Base-by-base conservation (phyloP, 1,140 invertebrate genomes). In the Cryptotermes secundus region DNA sequence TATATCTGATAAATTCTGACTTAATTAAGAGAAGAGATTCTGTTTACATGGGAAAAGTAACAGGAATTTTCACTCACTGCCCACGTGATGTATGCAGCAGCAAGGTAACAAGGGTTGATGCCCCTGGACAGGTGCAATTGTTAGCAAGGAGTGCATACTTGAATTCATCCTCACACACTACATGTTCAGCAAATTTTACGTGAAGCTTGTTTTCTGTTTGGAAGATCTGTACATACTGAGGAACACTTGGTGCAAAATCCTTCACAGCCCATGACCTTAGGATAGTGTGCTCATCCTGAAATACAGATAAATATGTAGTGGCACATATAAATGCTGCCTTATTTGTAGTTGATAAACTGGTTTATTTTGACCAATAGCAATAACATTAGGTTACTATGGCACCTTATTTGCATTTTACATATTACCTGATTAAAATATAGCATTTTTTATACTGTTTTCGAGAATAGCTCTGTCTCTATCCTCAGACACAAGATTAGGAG, bases 171-270 rank as follows among this genome's bases (percentile, higher is more conserved):
- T 99, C 98, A 90, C 98, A 99, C 26, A 99, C 98, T 7, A 99
- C 97, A 90, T 97, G 97, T 88, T 99, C 97, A 81, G 98, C 98
- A 90, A 99, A 99, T 90, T 99, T 98, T 34, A 99, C 98, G 91
- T 99, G 98, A 85, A 99, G 93, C 89, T 99, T 99, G 89, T 99
- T 99, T 90, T 99, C 98, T 59, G 98, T 97, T 88, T 97, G 92
- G 92, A 99, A 99, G 86, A 99, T 98, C 91, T 99, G 98, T 81
- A 99, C 97, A 90, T 99, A 99, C 91, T 99, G 98, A 38, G 97
- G 96, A 84, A 99, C 97, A 87, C 93, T 94, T 35, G 98, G 98
- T 0, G 98, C 97, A 90, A 98, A 99, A 90, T 99, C 98, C 90
- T 99, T 98, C 22, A 99, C 97, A 10, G 98, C 98, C 98, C 98